A percentile compares a stretch with the other conserved stretches of the same genome.
phyloP scores from a whole-genome alignment of 2,797 vertebrate species.

The Onychomys arenicola region DNA sequence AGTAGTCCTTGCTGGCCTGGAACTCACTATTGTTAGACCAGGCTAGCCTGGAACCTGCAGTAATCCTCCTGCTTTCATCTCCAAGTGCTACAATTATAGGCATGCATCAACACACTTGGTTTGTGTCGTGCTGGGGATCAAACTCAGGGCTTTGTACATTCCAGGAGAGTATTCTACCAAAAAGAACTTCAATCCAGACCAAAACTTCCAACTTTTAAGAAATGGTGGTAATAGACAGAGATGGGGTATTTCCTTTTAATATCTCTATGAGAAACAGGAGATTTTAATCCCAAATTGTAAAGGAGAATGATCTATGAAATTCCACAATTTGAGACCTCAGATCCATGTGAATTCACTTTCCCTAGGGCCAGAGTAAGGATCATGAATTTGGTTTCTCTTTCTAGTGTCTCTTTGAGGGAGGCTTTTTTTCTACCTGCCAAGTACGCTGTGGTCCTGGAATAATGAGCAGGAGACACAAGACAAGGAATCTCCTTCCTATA shows the following conservation, averaged over 20 bases:
- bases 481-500: neutral
- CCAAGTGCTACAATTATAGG: neutral
- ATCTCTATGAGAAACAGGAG: slow-evolving; percentile 6
- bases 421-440: neutral
- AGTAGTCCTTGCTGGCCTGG: neutral
- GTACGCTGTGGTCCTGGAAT: neutral
- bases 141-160: neutral
- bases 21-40: neutral
- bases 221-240: neutral
- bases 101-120: neutral
- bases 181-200: neutral
- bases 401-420: neutral
- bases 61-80: neutral
- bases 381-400: neutral
- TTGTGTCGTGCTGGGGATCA: neutral
- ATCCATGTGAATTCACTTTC: neutral
- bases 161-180: neutral
- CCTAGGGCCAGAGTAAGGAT: neutral
- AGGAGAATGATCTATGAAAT: neutral
- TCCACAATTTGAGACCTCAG: slow-evolving; percentile 4
- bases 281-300: neutral
- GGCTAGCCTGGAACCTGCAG: neutral
- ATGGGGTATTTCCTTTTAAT: neutral
- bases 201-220: neutral
- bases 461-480: neutral